These are phyloP conservation scores for Tenthredo amoena DNA, from an alignment of 2,888 invertebrate species.

Conservation along the genomic window DNA sequence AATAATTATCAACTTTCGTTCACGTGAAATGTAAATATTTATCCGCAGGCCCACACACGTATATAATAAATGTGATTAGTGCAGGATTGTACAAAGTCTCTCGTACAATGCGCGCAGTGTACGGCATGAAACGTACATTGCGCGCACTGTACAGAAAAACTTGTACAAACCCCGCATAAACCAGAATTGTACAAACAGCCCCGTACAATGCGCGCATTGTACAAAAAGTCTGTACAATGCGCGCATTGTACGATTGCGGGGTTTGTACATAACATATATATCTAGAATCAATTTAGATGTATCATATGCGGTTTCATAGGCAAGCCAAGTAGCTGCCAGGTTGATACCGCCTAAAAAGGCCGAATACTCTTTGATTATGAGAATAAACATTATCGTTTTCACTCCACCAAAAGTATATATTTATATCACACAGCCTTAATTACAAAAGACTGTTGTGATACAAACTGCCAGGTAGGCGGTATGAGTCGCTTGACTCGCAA, in stretches of 20 bases:
- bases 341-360: too few species aligned
- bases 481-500: too few species aligned
- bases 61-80: constrained; percentile 10
- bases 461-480: too few species aligned
- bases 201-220: constrained; percentile 27
- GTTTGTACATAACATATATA: constrained; percentile 1
- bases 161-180: constrained; percentile 32
- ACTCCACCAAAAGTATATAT: too few species aligned
- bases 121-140: constrained; percentile 34
- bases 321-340: too few species aligned
- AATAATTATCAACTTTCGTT: background rate
- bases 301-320: too few species aligned
- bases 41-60: background rate
- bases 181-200: constrained; percentile 23
- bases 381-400: too few species aligned
- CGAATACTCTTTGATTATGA: too few species aligned
- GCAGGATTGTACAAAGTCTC: constrained; percentile 18
- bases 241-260: constrained; percentile 34
- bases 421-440: too few species aligned
- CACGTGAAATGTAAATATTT: background rate
- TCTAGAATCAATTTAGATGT: too few species aligned
- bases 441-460: too few species aligned
- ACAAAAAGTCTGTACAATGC: constrained; percentile 16
- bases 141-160: constrained; percentile 32
- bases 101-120: constrained; percentile 28